Conservation (phyloP, 92 coral and sea anemone species). For the Ricordea florida region DNA sequence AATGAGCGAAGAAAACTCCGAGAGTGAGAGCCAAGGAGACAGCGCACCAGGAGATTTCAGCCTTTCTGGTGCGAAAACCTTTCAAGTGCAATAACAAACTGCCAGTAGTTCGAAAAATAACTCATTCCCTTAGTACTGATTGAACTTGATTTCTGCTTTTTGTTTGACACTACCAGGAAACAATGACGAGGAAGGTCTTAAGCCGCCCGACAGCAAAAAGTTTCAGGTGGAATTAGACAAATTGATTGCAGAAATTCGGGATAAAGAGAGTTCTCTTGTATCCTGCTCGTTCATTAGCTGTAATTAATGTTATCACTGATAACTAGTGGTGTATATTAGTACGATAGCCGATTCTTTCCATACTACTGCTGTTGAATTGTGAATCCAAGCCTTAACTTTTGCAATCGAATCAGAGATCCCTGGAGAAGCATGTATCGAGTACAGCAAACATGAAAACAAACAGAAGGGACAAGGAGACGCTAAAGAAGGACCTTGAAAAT, state of each 20-base stretch:
- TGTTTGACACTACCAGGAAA: not conserved
- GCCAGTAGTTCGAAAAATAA: not conserved
- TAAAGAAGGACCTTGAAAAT: conserved; percentile 60
- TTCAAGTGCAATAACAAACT: not conserved
- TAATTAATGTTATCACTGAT: too few species aligned
- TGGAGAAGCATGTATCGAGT: not conserved
- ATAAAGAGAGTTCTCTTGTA: conserved; percentile 76
- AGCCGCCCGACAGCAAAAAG: conserved; percentile 65
- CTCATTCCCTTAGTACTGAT: not conserved
- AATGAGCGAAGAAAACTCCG: conserved; percentile 9
- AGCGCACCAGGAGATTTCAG: not conserved
- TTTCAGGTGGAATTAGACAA: conserved; percentile 66
- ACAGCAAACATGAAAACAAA: too few species aligned
- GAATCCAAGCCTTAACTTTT: too few species aligned
- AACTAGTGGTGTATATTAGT: too few species aligned
- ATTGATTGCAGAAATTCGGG: conserved; percentile 52
- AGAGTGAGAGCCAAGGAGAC: not conserved
- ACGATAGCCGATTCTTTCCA: too few species aligned
- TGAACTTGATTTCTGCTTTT: conserved; percentile 8
- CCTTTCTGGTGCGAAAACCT: not conserved
- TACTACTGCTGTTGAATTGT: too few species aligned
- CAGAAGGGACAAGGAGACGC: conserved; percentile 58
- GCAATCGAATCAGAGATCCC: too few species aligned
- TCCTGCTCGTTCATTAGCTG: conserved; percentile 51
- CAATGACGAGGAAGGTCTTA: conserved; percentile 16